Evolutionary conservation across 2,797 vertebrate species (phyloP), one percentile per base, ranked within the genome.

Genomic region (Eremophila alpestris): DNA sequence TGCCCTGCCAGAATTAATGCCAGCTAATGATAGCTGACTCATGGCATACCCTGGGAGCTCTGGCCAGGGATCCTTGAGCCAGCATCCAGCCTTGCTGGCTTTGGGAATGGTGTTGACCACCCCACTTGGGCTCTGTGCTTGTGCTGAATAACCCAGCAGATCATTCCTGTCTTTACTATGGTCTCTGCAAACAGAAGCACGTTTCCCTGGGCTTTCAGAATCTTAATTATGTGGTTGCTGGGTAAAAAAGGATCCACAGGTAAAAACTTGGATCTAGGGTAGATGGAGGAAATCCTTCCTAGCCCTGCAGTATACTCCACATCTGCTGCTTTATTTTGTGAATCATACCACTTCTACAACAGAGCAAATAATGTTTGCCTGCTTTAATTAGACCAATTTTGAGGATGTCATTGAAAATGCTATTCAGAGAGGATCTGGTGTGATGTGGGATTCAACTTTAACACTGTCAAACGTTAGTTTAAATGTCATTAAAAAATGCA

Each of bases 1-100:
- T 89, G 62, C 56, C 77, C 38, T 83, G 79, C 76, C 89, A 89
- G 80, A 51, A 93, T 93, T 93, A 88, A 94, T 81, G 40, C 24
- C 46, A 60, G 71, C 56, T 96, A 68, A 89, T 89, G 87, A 62
- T 36, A 78, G 65, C 69, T 78, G 65, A 81, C 79, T 94, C 23
- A 30, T 58, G 67, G 54, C 85, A 46, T 24, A n/a, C 15, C 26
- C 36, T 0, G 0, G 0, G 24, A 38, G 75, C 71, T 74, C 56
- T 51, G 56, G 38, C 18, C 46, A 32, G 69, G 27, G 14, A 48
- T 80, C 38, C 76, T 32, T 45, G 58, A 83, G 71, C n/a, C 54
- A 77, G n/a, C 26, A 52, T 63, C 9, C 9, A 65, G 60, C 36
- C 46, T 36, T 0, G 10, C 38, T 62, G 30, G 27, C 56, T 74